Percentiles rank a stretch among this genome's conserved stretches.
These are phyloP conservation scores for Subanguina moxae DNA, from an alignment of 1,140 invertebrate genomes.

Conservation along the genomic window DNA sequence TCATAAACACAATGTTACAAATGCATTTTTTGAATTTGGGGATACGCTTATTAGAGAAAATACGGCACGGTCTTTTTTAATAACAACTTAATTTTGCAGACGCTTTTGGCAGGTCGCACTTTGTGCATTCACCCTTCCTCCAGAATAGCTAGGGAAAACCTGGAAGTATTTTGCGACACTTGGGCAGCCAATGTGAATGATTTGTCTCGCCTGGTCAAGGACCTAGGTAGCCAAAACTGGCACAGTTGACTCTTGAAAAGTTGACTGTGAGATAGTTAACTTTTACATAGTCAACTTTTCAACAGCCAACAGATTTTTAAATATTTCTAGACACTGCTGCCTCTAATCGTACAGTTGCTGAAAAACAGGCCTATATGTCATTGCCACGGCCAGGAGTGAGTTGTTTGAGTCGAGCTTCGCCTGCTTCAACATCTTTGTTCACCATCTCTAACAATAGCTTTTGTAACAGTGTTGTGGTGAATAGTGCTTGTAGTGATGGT, in stretches of 20 bases:
- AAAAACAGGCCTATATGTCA: constrained; percentile 88
- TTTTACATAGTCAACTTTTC: too few species aligned
- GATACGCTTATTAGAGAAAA: too few species aligned
- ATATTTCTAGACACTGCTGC: constrained; percentile 79
- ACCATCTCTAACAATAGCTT: constrained; percentile 3
- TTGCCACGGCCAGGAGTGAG: constrained; percentile 85
- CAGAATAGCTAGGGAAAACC: constrained; percentile 91
- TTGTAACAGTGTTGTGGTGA: constrained; percentile 6
- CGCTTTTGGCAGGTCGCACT: constrained; percentile 84
- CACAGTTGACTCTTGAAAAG: too few species aligned
- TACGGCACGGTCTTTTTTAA: too few species aligned
- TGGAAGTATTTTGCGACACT: constrained; percentile 94
- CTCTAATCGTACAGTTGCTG: constrained; percentile 69
- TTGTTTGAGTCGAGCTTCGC: constrained; percentile 33
- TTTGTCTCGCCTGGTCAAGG: constrained; percentile 72
- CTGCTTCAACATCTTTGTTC: background rate
- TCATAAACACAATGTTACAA: too few species aligned
- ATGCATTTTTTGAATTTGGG: too few species aligned
- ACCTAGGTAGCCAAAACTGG: too few species aligned
- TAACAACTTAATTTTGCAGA: constrained; percentile 69
- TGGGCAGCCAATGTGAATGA: constrained; percentile 68
- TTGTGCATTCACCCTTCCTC: constrained; percentile 83
- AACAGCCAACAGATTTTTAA: too few species aligned
- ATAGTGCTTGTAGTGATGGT: background rate
- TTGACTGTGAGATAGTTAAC: too few species aligned